phyloP scores from a whole-genome alignment of 2,888 invertebrate genomes.

The Oligia strigilis region DNA sequence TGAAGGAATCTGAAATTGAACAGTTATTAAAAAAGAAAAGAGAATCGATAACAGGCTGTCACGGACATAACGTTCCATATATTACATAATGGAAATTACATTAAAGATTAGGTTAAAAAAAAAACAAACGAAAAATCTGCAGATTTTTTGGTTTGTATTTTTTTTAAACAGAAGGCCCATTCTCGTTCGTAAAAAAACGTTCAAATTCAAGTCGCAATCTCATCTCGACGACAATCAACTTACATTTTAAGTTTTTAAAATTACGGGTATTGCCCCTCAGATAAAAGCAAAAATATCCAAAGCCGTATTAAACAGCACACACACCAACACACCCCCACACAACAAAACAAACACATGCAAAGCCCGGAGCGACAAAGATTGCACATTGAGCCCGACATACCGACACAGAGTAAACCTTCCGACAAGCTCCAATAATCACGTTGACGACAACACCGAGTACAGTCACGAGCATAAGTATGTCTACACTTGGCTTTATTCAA shows the following conservation, averaged over 20 bases:
- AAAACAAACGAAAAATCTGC: background rate
- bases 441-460: slow-evolving; percentile 3
- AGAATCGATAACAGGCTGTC: slow-evolving; percentile 1
- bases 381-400: slow-evolving; percentile 19
- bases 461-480: too few species aligned
- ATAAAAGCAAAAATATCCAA: slow-evolving; percentile 2
- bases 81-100: slow-evolving; percentile 16
- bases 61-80: background rate
- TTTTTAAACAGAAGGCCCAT: too few species aligned
- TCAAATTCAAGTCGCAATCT: too few species aligned
- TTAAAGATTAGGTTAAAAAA: background rate
- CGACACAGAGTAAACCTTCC: slow-evolving; percentile 14
- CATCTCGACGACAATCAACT: too few species aligned
- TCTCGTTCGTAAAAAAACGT: too few species aligned
- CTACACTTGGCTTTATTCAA: too few species aligned
- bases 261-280: too few species aligned
- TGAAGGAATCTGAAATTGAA: background rate
- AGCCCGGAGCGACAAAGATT: background rate
- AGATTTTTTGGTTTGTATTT: too few species aligned
- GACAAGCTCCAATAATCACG: slow-evolving; percentile 24
- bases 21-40: background rate
- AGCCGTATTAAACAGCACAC: background rate
- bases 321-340: too few species aligned
- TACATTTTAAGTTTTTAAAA: too few species aligned
- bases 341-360: slow-evolving; percentile 4